A percentile compares a stretch with the other conserved stretches of the same genome.
Evolutionary conservation across 2,113 vertebrate genomes (phyloP).

Genomic region (Clarias batrachus): DNA sequence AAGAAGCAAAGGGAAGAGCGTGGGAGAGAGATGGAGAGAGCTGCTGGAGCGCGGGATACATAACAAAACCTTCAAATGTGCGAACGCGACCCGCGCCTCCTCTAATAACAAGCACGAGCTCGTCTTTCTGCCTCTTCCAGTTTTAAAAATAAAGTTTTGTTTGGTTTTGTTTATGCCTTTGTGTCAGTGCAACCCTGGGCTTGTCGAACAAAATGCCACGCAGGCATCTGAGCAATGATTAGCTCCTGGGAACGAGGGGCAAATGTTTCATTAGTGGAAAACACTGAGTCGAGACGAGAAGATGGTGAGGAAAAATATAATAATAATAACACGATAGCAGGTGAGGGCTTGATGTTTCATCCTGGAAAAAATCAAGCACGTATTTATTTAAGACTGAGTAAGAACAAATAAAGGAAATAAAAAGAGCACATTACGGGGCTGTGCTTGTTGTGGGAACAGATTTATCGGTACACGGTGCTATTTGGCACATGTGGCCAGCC

Average conservation of each 20-base stretch:
- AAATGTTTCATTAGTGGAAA: conserved; percentile 65
- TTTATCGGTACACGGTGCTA: conserved; percentile 43
- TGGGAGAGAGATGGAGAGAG: conserved; percentile 64
- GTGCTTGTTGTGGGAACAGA: conserved; percentile 47
- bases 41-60: conserved; percentile 55
- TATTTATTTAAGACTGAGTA: conserved; percentile 34
- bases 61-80: conserved; percentile 71
- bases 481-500: conserved; percentile 34
- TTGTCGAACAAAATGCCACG: conserved; percentile 65
- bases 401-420: conserved; percentile 24
- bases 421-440: conserved; percentile 34
- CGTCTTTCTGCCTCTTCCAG: conserved; percentile 73
- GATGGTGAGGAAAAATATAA: neutral
- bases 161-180: conserved; percentile 60
- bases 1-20: conserved; percentile 61
- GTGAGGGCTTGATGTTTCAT: conserved; percentile 40
- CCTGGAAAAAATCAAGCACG: conserved; percentile 58
- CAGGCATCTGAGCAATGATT: conserved; percentile 58
- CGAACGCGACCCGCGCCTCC: conserved; percentile 61
- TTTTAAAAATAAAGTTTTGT: conserved; percentile 74
- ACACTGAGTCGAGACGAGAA: neutral
- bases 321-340: conserved; percentile 55
- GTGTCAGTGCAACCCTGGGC: conserved; percentile 62
- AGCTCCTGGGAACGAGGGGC: conserved; percentile 71
- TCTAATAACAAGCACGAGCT: conserved; percentile 73